Evolutionary conservation across 2,888 invertebrate genomes (phyloP), one percentile per base, ranked within the genome.

Genomic region (Leucophora obtusa): DNA sequence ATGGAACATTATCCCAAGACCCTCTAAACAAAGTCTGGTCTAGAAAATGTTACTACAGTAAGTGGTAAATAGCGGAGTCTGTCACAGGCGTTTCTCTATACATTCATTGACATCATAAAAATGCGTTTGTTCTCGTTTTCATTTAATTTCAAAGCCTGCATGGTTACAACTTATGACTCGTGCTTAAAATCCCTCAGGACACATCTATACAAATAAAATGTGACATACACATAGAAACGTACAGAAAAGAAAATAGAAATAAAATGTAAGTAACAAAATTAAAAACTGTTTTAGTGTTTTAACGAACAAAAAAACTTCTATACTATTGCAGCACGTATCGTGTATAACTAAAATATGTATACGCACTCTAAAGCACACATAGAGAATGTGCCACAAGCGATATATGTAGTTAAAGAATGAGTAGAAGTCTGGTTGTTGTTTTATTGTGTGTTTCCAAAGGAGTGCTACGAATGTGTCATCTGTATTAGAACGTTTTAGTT

Each of bases 141-240:
- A 54, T 65, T 76, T 65, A 51, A 43, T 76, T 58, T 53, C 58
- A 62, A 11, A 35, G 24, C 21, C 65, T 79, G 75, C 50, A 54
- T 71, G 63, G 7, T 70, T 65, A 66, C 47, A 60, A 15, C 71
- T 71, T 66, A 66, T 77, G 66, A 66, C 77, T 77, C 77, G 65
- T 77, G 66, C 71, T 47, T 28, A 33, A 60, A 35, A 15, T 66
- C 77, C 66, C 77, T 9, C 35, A 66, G 77, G 77, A 71, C 59
- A 56, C 71, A 59, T 77, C 47, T 24, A 62, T 47, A 47, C 62
- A 28, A 6, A 51, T 15, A 60, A 60, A 14, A n/a, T 2, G 14
- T 18, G 7, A 9, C 38, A 15, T 15, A n/a, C 28, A 35, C 14
- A 65, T n/a, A 53, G 7, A 51, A 51, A 18, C 6, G 18, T 11